Evolutionary conservation across 2,113 vertebrate genomes (phyloP), one percentile per base, ranked within the genome.

Genomic region (Oreochromis aureus): DNA sequence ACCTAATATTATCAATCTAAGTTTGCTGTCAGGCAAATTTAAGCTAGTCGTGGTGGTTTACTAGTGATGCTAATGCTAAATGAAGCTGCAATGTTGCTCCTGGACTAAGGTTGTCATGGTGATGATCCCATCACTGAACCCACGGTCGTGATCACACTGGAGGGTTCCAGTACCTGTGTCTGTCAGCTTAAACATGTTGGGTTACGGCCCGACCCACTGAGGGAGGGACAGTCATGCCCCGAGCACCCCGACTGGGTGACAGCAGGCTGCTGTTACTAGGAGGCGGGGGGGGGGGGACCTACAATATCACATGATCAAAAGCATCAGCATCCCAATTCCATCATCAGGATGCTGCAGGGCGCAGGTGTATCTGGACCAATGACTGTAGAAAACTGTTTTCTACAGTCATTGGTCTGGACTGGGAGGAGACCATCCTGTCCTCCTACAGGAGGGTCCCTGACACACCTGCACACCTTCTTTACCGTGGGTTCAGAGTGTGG

Each of bases 391-490:
- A 27, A 27, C 27, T 27, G 27, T 27, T 27, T 27, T 27, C 27
- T 27, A 4, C 27, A 27, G 27, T 27, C 27, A 27, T 27, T 27
- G 27, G 27, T 32, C 27, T 59, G 56, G 27, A 59, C 27, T 59
- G 27, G 0, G 56, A 32, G 5, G 27, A 32, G 24, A 16, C 13
- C 56, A 0, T 30, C 56, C 13, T 59, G 24, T 30, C 13, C 24
- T 30, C 2, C 24, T 2, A 59, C 56, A 3, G 51, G 18, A 53
- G 19, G 56, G 5, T 59, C 56, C 56, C 13, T 6, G 56, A 59
- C 56, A 30, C 56, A 30, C 56, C 56, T 59, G 56, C 56, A 32
- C 27, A 59, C 56, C 56, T 32, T 1, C 48, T 53, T 59, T 27
- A 16, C 27, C 8, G 15, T 59, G 58, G 58, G 58, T 6, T 32